Conservation (phyloP, 2,888 invertebrate genomes). For the Aleiodes leptofemur region DNA sequence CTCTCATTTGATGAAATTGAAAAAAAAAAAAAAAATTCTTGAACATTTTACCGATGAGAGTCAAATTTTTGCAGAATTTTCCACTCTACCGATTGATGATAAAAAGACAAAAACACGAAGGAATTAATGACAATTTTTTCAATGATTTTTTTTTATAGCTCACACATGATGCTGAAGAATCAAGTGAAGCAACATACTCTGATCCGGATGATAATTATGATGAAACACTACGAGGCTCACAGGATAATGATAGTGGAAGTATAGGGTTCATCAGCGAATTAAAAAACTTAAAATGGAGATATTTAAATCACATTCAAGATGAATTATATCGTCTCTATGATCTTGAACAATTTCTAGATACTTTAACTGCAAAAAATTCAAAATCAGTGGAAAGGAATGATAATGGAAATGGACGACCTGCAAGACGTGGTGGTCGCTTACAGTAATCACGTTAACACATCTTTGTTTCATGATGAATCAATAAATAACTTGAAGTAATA, state of each 20-base stretch:
- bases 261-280: not conserved
- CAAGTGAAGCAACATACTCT: constrained; percentile 6
- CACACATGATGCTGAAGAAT: not conserved
- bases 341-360: not conserved
- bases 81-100: too few species aligned
- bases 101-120: too few species aligned
- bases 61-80: too few species aligned
- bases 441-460: not conserved
- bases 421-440: not conserved
- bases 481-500: too few species aligned
- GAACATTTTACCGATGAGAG: too few species aligned
- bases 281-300: not conserved
- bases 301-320: not conserved
- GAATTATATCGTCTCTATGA: constrained; percentile 6
- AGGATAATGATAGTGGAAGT: not conserved
- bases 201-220: constrained; percentile 2
- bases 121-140: not conserved
- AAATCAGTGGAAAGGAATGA: not conserved
- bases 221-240: not conserved
- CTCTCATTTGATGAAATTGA: too few species aligned
- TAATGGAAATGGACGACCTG: not conserved
- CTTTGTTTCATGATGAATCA: not conserved
- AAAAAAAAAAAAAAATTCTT: too few species aligned
- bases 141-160: not conserved
- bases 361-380: not conserved